Percentiles rank a stretch among this genome's conserved stretches.
Conservation (phyloP, 2,113 vertebrate genomes). For the Dendropsophus ebraccatus region DNA sequence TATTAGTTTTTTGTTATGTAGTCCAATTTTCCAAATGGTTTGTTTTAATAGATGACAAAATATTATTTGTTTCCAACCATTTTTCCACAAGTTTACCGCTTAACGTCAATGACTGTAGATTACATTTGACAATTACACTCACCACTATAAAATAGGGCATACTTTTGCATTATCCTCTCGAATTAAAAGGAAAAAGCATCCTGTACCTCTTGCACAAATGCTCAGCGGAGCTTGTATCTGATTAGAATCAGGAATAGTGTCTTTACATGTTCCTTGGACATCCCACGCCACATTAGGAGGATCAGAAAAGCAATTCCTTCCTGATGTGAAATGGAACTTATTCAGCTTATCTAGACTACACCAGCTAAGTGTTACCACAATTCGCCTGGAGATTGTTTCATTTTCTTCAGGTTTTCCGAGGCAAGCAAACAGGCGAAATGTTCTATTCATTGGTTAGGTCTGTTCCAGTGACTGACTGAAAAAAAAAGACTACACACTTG, state of each 20-base stretch:
- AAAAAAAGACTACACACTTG: slow-evolving; percentile 36
- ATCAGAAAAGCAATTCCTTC: slow-evolving; percentile 47
- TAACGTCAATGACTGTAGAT: neutral
- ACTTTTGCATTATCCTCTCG: neutral
- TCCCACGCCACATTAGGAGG: slow-evolving; percentile 12
- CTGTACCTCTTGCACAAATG: neutral
- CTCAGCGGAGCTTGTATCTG: slow-evolving; percentile 24
- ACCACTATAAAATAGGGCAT: neutral
- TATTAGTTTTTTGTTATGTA: too few species aligned
- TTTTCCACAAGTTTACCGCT: too few species aligned
- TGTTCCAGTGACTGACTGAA: slow-evolving; percentile 53
- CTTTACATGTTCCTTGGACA: slow-evolving; percentile 40
- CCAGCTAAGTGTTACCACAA: slow-evolving; percentile 30
- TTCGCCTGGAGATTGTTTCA: slow-evolving; percentile 16
- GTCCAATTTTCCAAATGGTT: too few species aligned
- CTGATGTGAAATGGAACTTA: slow-evolving; percentile 46
- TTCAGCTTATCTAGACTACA: slow-evolving; percentile 33
- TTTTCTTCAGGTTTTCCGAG: slow-evolving; percentile 36
- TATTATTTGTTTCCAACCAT: too few species aligned
- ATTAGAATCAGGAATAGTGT: slow-evolving; percentile 47
- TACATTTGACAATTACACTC: neutral
- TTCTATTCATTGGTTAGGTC: slow-evolving; percentile 58
- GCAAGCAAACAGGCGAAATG: slow-evolving; percentile 34
- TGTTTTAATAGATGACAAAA: too few species aligned
- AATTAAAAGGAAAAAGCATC: neutral